Base-by-base conservation (phyloP, 2,888 invertebrate species). In the Rhagonycha lutea region DNA sequence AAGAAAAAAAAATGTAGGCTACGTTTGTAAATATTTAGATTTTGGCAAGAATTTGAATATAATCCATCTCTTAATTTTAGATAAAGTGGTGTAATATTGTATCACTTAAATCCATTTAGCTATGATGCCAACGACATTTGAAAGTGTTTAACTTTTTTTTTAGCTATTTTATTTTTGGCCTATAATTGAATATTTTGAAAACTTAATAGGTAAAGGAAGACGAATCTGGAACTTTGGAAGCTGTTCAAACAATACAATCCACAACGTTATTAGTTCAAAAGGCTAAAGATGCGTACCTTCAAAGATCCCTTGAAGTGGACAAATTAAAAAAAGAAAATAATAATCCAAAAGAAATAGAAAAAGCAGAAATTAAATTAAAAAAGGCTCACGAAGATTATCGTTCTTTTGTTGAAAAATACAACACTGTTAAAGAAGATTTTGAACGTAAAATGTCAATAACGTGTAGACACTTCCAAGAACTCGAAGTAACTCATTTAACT, bases 331-430 rank as follows among this genome's bases (percentile, higher is more conserved):
- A 96, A 88, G 98, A 98, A 84, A 96, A 94, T 89, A 93, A 94
- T 23, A 96, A 97, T 14, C 92, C 94, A 70, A 97, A 96, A 87
- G 98, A 99, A 84, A 90, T 98, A 79, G 97, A 98, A 87, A 98
- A 98, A 88, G 94, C 96, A 74, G 98, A 98, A 88, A 90, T 92
- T 1, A 98, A 99, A 87, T 90, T 96, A 81, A 96, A 95, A 86
- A 98, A 98, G 89, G 92, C 98, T 23, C 95, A 98, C 87, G 98
- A 99, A 85, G 99, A 99, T 84, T 99, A 98, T 86, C 95, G 95
- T 86, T 90, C 90, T 79, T 91, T 97, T 82, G 93, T 98, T 80
- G 98, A 98, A 78, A 99, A 98, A 88, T 98, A 99, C 88, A 94
- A 94, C 83, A 90, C 92, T 29, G 94, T 97, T 69, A 94, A 98